Evolutionary conservation across 1,140 invertebrate genomes (phyloP).

Genomic region (Tetragonula clypearis): DNA sequence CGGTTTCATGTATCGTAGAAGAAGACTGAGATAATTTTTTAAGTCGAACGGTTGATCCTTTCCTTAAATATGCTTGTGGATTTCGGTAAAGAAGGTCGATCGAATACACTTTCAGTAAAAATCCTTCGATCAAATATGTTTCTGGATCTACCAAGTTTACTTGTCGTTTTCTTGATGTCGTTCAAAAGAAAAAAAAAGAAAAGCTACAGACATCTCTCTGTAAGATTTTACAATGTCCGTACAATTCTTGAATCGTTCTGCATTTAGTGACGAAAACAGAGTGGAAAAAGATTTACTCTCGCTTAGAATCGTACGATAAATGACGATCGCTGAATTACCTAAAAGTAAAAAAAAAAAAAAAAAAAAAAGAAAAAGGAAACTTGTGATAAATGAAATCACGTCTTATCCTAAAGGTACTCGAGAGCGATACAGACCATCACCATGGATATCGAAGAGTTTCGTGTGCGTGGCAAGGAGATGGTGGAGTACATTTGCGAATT

Average conservation of each 20-base stretch:
- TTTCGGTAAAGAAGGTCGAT: too few species aligned
- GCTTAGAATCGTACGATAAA: neutral
- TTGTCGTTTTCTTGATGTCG: too few species aligned
- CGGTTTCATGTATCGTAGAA: too few species aligned
- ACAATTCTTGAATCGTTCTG: neutral
- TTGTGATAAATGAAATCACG: neutral
- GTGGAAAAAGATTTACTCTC: neutral
- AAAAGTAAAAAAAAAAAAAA: neutral
- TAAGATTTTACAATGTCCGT: too few species aligned
- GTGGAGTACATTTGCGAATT: conserved; percentile 99
- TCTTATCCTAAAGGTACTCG: neutral
- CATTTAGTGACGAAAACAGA: neutral
- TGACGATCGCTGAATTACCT: neutral
- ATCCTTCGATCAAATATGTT: too few species aligned
- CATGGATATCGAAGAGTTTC: conserved; percentile 96
- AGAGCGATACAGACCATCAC: neutral
- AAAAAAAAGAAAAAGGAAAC: neutral
- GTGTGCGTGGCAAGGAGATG: conserved; percentile 95
- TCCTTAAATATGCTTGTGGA: too few species aligned
- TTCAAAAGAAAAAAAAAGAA: too few species aligned
- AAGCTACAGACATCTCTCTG: too few species aligned
- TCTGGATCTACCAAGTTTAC: too few species aligned
- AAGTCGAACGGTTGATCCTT: too few species aligned
- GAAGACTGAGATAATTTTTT: too few species aligned
- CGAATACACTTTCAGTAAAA: too few species aligned